Evolutionary conservation across 1,140 invertebrate species (phyloP), one percentile per base, ranked within the genome.

Genomic region (Argopecten irradians): DNA sequence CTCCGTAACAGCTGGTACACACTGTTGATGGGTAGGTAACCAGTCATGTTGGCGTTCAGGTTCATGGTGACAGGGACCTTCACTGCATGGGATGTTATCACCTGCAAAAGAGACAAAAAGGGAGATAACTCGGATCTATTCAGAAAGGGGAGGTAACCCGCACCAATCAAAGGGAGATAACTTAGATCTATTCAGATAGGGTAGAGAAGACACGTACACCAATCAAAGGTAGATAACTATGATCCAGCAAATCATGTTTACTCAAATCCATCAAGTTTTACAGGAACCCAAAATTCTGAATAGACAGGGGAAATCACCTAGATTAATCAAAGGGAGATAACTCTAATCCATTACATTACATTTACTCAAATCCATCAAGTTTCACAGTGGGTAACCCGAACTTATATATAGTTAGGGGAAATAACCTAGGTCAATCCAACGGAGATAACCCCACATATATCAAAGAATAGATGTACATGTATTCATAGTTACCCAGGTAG

Each of bases 1-100:
- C 98, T 99, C 95, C 99, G 99, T 0, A 99, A 96, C 22, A 99
- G 95, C 93, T 99, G 99, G 95, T 99, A 98, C 89, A 99, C 99
- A 94, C 99, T 99, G 95, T 99, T 99, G 34, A 99, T 98, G 0
- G 99, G 99, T 87, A 99, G 95, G 96, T 99, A 99, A 32, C 99
- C 98, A 1, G 97, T 96, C 87, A 99, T 98, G 89, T 97, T 97
- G 33, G 97, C 98, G 95, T 98, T 99, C 9, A 99, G 96, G 93
- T 97, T 97, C 0, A 97, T 96, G 0, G 99, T 99, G 0, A 99
- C 98, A 0, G 98, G 98, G 32, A 99, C 98, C 94, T 98, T 98
- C 0, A 99, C 98, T 0, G 99, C 99, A 96, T 99, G 98, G 32
- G 98, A 96, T 0, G 98, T 98, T 0, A 99, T 98, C 43, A 99